phyloP scores from a whole-genome alignment of 2,797 vertebrate genomes.

The Pristis pectinata region DNA sequence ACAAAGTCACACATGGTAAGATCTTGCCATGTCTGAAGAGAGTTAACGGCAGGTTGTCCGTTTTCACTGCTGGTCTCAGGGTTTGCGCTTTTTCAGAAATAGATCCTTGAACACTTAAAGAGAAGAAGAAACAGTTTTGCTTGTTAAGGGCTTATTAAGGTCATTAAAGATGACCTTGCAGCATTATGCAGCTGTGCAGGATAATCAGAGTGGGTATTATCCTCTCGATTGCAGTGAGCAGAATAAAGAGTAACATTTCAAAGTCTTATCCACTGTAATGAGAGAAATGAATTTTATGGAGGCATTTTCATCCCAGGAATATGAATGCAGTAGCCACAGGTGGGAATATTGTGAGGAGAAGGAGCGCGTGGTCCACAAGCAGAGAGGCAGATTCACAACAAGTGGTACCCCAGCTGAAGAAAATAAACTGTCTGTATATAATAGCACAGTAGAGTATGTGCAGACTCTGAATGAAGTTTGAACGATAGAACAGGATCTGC shows the following conservation, averaged over 20 bases:
- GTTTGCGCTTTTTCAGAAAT: background rate
- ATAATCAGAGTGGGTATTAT: background rate
- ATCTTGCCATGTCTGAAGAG: background rate
- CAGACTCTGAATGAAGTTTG: background rate
- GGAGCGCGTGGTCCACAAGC: background rate
- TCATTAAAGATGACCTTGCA: background rate
- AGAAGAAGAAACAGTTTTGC: background rate
- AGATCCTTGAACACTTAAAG: background rate
- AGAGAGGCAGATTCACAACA: background rate
- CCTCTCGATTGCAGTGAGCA: background rate
- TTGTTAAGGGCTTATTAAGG: background rate
- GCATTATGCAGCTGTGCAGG: background rate
- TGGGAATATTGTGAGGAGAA: background rate
- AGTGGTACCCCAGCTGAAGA: background rate
- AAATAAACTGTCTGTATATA: background rate
- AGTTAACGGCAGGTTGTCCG: background rate
- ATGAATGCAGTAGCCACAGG: background rate
- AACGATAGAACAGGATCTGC: background rate
- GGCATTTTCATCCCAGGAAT: background rate
- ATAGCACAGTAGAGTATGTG: background rate
- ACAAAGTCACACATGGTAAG: background rate
- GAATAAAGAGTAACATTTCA: slow-evolving; percentile 7
- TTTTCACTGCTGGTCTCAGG: no score
- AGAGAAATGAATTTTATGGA: background rate
- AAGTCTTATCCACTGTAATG: background rate